Evolutionary conservation across 1,140 invertebrate genomes (phyloP).

Genomic region (Drosophila orosa): DNA sequence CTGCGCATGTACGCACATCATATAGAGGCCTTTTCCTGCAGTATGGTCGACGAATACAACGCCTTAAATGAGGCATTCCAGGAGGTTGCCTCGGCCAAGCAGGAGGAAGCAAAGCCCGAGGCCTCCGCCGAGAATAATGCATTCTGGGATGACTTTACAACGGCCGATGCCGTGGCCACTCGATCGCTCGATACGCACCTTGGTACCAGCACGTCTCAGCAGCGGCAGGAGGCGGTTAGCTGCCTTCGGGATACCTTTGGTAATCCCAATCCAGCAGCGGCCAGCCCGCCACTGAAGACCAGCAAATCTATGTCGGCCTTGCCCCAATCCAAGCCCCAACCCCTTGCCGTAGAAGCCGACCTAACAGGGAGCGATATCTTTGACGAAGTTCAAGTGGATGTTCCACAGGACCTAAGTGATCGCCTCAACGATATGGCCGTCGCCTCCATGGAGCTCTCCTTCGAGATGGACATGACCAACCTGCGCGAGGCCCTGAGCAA

Average conservation of each 20-base stretch:
- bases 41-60: conserved; percentile 60
- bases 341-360: background rate
- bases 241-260: conserved; percentile 1
- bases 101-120: background rate
- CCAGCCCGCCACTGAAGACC: background rate
- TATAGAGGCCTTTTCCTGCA: conserved; percentile 59
- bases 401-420: conserved; percentile 46
- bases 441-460: conserved; percentile 72
- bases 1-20: conserved; percentile 57
- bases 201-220: background rate
- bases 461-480: conserved; percentile 79
- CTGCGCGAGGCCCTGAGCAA: conserved; percentile 50
- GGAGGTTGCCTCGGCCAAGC: background rate
- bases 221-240: conserved; percentile 7
- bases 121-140: background rate
- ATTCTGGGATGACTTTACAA: conserved; percentile 31
- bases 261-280: background rate
- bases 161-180: conserved; percentile 37
- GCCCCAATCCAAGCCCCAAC: background rate
- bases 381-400: conserved; percentile 50
- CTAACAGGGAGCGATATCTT: background rate
- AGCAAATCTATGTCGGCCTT: conserved; percentile 14
- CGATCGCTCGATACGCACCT: background rate
- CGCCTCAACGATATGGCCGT: conserved; percentile 65
- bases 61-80: conserved; percentile 5